Evolutionary conservation across 2,888 invertebrate species (phyloP).

Genomic region (Liodrosophila aerea): DNA sequence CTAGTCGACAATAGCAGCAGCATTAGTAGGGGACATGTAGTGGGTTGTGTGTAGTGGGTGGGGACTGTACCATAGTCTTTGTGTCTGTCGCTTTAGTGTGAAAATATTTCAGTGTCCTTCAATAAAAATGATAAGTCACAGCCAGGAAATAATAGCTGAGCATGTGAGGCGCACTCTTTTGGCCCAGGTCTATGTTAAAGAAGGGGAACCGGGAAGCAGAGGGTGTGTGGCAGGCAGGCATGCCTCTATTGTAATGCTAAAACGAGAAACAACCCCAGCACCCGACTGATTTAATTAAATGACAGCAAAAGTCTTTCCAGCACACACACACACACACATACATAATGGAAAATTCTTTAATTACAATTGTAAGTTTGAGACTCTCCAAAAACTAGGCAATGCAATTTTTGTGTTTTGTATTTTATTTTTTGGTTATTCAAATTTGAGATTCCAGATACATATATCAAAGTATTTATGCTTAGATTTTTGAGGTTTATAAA

Average conservation of each 20-base stretch:
- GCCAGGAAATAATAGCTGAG: constrained; percentile 42
- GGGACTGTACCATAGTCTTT: constrained; percentile 19
- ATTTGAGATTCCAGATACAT: too few species aligned
- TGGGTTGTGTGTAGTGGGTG: too few species aligned
- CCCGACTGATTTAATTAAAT: constrained; percentile 56
- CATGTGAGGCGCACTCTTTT: constrained; percentile 18
- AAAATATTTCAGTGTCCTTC: constrained; percentile 61
- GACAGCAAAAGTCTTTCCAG: constrained; percentile 8
- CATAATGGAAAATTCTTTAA: constrained; percentile 13
- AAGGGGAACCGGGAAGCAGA: too few species aligned
- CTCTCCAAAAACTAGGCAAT: constrained; percentile 20
- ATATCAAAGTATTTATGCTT: too few species aligned
- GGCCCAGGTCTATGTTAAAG: background rate
- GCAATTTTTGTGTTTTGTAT: constrained; percentile 9
- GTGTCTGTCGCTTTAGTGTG: constrained; percentile 45
- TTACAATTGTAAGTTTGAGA: constrained; percentile 24
- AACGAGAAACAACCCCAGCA: constrained; percentile 32
- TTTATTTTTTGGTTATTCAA: background rate
- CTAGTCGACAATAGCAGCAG: constrained; percentile 47
- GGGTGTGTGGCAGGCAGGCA: background rate
- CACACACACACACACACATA: constrained; percentile 1
- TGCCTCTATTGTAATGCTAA: constrained; percentile 53
- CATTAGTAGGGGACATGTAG: background rate
- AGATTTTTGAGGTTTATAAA: too few species aligned
- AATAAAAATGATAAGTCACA: constrained; percentile 64